Percentiles rank a stretch among this genome's conserved stretches.
These are phyloP conservation scores for Indicator indicator DNA, from an alignment of 2,113 vertebrate species.

Conservation along the genomic window DNA sequence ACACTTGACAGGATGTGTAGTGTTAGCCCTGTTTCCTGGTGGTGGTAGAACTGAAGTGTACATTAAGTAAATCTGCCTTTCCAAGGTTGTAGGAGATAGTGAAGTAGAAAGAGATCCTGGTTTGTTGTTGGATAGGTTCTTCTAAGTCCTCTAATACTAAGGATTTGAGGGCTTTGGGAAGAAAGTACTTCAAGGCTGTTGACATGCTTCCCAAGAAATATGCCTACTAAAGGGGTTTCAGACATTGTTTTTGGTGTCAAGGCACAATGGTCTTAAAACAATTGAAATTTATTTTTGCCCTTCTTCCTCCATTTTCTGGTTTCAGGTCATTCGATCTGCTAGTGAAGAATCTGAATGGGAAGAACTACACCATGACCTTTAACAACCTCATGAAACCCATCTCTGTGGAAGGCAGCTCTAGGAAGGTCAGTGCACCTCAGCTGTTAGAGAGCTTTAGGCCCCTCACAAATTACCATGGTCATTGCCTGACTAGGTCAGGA, in stretches of 20 bases:
- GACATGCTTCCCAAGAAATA: neutral
- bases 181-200: neutral
- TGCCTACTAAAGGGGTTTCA: neutral
- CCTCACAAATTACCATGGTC: neutral
- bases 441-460: neutral
- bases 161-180: neutral
- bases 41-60: neutral
- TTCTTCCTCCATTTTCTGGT: neutral
- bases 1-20: fast-evolving
- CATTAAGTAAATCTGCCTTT: neutral
- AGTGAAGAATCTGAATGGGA: slow-evolving; percentile 92
- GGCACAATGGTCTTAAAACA: neutral
- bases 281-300: neutral
- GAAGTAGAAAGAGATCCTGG: neutral
- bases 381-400: slow-evolving; percentile 91
- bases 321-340: slow-evolving; percentile 89
- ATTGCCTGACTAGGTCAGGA: neutral
- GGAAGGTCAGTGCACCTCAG: slow-evolving; percentile 81
- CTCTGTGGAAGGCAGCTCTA: slow-evolving; percentile 87
- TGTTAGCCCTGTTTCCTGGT: neutral
- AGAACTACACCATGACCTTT: slow-evolving; percentile 92
- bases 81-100: neutral
- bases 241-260: neutral
- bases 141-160: neutral
- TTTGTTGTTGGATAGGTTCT: neutral